Evolutionary conservation across 2,888 invertebrate genomes (phyloP), one percentile per base, ranked within the genome.

Genomic region (Pterostichus niger): DNA sequence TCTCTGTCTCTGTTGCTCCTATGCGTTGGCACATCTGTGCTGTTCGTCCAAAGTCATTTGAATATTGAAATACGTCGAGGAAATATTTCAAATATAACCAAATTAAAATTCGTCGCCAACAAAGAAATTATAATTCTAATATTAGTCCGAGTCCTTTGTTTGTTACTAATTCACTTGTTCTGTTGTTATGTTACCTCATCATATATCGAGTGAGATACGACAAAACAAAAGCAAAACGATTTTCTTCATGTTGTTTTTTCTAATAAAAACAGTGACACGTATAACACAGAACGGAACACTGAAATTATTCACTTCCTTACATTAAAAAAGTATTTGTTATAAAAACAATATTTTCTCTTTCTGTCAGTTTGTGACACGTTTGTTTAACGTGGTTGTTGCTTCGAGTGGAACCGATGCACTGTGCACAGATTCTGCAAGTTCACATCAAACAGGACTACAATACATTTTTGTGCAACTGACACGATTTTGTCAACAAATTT

Each of bases 21-120:
- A 61, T 11, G 17, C 24, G 31, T 9, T n/a, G 31, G 9, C 68
- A 44, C 68, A 71, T 71, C 68, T 71, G 56, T 56, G 68, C 44
- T 17, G 56, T 56, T 56, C 56, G 68, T 71, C 68, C 68, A 71
- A 15, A 61, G 71, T 81, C 54, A 81, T 81, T 81, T 81, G 81
- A 81, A 81, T 81, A 81, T 81, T 81, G 81, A 81, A 81, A 81
- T 81, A 71, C 56, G 54, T 17, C 40, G 24, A 56, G 46, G 71
- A 81, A 81, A 81, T 81, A 81, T 81, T 81, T 71, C 54, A 71
- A 81, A 81, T 81, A 71, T 71, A 81, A 81, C 81, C 71, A 44
- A 56, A 81, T 81, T 81, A 81, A 81, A 81, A 81, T 81, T 5
- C 44, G 68, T 17, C 33, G 17, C 44, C 17, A 40, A 71, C 68